Percentiles rank a stretch among this genome's conserved stretches.
These are phyloP conservation scores for Neotoxoptera formosana DNA, from an alignment of 1,140 invertebrate species.

Conservation along the genomic window DNA sequence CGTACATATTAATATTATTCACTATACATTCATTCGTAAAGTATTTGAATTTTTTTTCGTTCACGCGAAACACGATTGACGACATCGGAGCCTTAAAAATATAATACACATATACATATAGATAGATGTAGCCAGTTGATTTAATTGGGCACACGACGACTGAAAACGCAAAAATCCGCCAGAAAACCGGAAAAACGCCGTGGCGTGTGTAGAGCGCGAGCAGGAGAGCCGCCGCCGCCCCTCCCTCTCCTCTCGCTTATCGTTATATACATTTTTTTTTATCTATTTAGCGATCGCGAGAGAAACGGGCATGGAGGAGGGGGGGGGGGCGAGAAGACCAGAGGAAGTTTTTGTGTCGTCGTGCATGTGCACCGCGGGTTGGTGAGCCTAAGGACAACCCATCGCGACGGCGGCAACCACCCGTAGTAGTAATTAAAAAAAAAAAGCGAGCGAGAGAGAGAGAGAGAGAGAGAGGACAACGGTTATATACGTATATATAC, in stretches of 20 bases:
- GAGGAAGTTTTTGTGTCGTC: constrained; percentile 18
- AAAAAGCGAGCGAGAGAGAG: not conserved
- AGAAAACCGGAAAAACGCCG: not conserved
- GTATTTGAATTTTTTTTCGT: not conserved
- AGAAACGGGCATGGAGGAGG: not conserved
- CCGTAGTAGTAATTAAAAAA: constrained; percentile 50
- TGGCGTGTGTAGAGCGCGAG: not conserved
- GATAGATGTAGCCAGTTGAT: not conserved
- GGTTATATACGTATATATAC: no score
- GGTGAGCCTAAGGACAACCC: constrained; percentile 46
- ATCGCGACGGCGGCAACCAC: constrained; percentile 23
- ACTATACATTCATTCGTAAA: not conserved
- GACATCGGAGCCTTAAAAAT: not conserved
- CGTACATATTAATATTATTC: not conserved
- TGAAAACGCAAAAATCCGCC: not conserved
- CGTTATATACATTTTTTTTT: not conserved
- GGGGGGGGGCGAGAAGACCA: not conserved
- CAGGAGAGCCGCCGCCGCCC: no score
- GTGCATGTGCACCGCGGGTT: constrained; percentile 11
- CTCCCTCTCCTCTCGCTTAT: not conserved
- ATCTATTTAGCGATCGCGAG: not conserved
- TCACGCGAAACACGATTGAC: not conserved
- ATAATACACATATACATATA: not conserved
- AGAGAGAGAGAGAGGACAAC: not conserved
- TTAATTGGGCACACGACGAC: not conserved